Evolutionary conservation across 2,113 vertebrate genomes (phyloP), one percentile per base, ranked within the genome.

Genomic region (Rhinogobius similis): DNA sequence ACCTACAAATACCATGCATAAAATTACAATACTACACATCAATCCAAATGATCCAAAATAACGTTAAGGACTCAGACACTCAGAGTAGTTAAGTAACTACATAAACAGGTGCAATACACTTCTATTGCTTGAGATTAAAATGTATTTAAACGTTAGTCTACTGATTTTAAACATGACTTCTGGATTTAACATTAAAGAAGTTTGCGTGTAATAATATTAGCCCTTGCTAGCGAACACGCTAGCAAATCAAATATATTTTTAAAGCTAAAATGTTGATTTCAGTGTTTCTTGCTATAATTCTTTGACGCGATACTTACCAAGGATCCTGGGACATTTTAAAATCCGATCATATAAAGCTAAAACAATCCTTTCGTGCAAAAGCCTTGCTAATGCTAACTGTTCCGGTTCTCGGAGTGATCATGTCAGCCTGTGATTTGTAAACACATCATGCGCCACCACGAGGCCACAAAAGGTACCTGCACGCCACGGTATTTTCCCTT

Each of bases 291-390:
- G 2, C 8, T 21, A 21, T 21, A n/a, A 50, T 26, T 21, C 8
- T n/a, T 14, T 23, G 14, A 26, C 3, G 23, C 52, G 11, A 55
- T 24, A 63, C 90, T 84, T 82, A 93, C 92, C 93, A 93, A 0
- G 85, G 78, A 74, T 94, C 93, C 69, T 92, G 88, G 63, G 91
- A 93, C 93, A 94, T 92, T 29, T 0, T 78, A 36, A 27, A 43
- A 68, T 27, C 27, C 41, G 4, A 3, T 13, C 3, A 12, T 70
- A 44, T 1, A 13, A 39, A 14, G 62, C 72, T 10, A 65, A 79
- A 55, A 23, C 12, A 14, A 10, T 43, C 12, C 4, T 63, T 41
- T 72, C 64, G 76, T 4, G 69, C 53, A 36, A 1, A n/a, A 36
- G 32, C 5, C 32, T 36, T 8, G 32, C 32, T 36, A 36, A 36